Evolutionary conservation across 30 jellyfish, hydroid and myxozoan genomes (phyloP).

Genomic region (Pseudorhiza aurosa): DNA sequence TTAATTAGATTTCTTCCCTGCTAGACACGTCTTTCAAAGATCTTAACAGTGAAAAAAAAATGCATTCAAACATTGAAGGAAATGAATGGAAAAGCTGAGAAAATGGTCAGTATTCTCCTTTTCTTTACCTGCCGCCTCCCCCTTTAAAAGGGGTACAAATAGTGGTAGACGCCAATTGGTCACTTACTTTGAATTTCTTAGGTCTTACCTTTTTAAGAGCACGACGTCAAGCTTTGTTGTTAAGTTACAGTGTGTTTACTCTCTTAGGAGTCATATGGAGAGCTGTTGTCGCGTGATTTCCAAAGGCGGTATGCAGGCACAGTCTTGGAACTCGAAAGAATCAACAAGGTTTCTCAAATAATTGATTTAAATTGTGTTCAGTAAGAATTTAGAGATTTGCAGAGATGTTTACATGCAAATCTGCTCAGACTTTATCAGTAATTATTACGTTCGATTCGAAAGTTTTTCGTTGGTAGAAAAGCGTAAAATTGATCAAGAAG

Average conservation of each 20-base stretch:
- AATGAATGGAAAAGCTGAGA: slow-evolving; percentile 80
- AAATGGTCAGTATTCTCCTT: slow-evolving; percentile 45
- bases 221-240: too few species aligned
- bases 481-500: too few species aligned
- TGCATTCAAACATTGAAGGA: slow-evolving; percentile 71
- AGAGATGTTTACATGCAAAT: background rate
- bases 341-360: slow-evolving; percentile 60
- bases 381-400: too few species aligned
- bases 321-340: slow-evolving; percentile 82
- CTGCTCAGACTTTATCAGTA: background rate
- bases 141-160: too few species aligned
- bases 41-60: slow-evolving; percentile 69
- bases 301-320: slow-evolving; percentile 79
- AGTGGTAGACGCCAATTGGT: background rate
- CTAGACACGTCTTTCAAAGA: slow-evolving; percentile 82
- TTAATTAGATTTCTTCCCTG: background rate
- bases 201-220: too few species aligned
- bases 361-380: background rate
- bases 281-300: slow-evolving; percentile 65
- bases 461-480: too few species aligned
- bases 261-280: slow-evolving; percentile 75
- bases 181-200: background rate
- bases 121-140: too few species aligned
- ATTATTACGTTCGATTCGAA: background rate
- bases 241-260: too few species aligned